Evolutionary conservation across 2,113 vertebrate species (phyloP).

Genomic region (Uria aalge): DNA sequence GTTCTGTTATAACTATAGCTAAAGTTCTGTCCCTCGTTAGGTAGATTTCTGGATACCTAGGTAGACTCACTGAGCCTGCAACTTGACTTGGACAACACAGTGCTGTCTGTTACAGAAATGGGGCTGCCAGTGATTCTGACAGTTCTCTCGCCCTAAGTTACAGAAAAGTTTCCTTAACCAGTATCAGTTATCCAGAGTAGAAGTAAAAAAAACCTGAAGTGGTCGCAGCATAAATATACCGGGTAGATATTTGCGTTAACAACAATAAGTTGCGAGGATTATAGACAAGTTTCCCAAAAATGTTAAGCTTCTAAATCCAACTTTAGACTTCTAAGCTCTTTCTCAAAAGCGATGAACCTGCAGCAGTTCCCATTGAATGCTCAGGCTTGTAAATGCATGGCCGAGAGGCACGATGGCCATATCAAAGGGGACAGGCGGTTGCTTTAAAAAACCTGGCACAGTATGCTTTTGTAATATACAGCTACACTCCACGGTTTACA

Average conservation of each 20-base stretch:
- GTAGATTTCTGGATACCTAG: neutral
- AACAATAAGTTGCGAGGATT: neutral
- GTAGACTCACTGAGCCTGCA: neutral
- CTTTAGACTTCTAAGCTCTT: conserved; percentile 29
- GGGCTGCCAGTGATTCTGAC: neutral
- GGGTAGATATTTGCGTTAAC: neutral
- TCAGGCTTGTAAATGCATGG: conserved; percentile 1
- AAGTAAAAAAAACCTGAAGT: neutral
- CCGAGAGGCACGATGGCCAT: neutral
- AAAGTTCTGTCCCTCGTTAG: neutral
- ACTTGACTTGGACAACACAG: neutral
- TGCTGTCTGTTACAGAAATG: neutral
- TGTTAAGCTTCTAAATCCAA: conserved; percentile 44
- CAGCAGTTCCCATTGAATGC: conserved; percentile 33
- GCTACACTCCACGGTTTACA: neutral
- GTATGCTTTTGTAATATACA: neutral
- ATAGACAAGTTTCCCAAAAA: conserved; percentile 15
- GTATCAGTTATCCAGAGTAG: neutral
- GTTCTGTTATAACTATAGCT: neutral
- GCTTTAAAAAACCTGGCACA: neutral
- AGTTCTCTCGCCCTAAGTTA: neutral
- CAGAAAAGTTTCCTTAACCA: neutral
- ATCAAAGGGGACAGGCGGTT: neutral
- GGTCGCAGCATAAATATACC: neutral
- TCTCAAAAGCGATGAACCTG: conserved; percentile 50